Evolutionary conservation across 2,797 vertebrate genomes (phyloP).

Genomic region (Xyrichtys novacula): DNA sequence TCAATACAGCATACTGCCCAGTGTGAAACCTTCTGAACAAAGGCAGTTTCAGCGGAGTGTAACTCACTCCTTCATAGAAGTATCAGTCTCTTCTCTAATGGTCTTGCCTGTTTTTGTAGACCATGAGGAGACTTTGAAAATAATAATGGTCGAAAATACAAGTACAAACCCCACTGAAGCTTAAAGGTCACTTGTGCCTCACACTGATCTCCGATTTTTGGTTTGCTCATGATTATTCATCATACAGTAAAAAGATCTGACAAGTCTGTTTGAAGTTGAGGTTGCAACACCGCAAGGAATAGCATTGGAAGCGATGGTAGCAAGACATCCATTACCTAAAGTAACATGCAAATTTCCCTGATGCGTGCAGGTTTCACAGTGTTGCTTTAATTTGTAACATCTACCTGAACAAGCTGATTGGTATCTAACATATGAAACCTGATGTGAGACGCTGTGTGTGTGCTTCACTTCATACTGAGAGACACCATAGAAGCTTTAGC

Average conservation of each 20-base stretch:
- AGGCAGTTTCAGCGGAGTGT: too few relatives aligned
- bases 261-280: background rate
- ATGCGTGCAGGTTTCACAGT: background rate
- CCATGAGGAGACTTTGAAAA: too few relatives aligned
- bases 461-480: constrained; percentile 58
- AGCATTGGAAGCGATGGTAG: background rate
- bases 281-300: background rate
- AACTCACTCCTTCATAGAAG: too few relatives aligned
- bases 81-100: too few relatives aligned
- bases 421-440: constrained; percentile 46
- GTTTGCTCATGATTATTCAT: background rate
- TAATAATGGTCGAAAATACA: too few relatives aligned
- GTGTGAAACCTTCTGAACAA: too few relatives aligned
- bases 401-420: constrained; percentile 48
- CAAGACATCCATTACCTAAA: constrained; percentile 5
- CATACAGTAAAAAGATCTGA: background rate
- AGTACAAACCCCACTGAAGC: too few relatives aligned
- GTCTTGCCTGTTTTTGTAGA: too few relatives aligned
- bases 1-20: too few relatives aligned
- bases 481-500: constrained; percentile 68
- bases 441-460: constrained; percentile 52
- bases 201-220: background rate
- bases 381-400: constrained; percentile 34
- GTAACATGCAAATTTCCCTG: constrained; percentile 15
- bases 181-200: background rate